Percentiles rank a stretch among this genome's conserved stretches.
Evolutionary conservation across 2,797 vertebrate species (phyloP).

Genomic region (Okamejei kenojei): DNA sequence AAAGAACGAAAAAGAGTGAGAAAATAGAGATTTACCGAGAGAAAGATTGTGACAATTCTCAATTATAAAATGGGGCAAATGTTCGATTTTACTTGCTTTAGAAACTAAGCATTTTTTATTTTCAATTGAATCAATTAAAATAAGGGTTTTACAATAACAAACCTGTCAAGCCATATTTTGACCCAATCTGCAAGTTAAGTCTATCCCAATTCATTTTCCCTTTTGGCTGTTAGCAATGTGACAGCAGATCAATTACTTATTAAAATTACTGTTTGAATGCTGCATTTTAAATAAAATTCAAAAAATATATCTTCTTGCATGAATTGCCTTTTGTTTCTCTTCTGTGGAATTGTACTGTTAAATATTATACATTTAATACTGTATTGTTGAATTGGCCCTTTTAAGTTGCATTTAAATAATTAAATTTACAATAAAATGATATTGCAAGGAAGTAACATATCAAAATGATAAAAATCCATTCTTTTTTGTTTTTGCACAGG

Average conservation of each 20-base stretch:
- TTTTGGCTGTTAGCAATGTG: not conserved
- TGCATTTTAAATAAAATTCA: not conserved
- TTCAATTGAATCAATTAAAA: not conserved
- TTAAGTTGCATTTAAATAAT: not conserved
- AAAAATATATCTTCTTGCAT: not conserved
- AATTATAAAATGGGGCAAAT: not conserved
- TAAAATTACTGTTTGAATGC: not conserved
- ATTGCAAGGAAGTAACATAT: not conserved
- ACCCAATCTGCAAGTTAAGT: not conserved
- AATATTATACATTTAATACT: not conserved
- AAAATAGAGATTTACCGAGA: not conserved
- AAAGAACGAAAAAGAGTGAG: not conserved
- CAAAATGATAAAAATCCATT: not conserved
- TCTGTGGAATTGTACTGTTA: not conserved
- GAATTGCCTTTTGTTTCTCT: not conserved
- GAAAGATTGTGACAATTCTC: not conserved
- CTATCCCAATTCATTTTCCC: not conserved
- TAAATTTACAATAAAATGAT: not conserved
- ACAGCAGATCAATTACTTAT: not conserved
- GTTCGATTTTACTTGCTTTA: not conserved
- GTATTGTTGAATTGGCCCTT: not conserved
- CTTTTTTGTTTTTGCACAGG: slow-evolving; percentile 54
- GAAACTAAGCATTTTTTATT: not conserved
- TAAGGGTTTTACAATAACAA: not conserved
- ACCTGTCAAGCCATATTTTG: not conserved